Evolutionary conservation across 1,140 invertebrate genomes (phyloP).

Genomic region (Drosophila hydei): DNA sequence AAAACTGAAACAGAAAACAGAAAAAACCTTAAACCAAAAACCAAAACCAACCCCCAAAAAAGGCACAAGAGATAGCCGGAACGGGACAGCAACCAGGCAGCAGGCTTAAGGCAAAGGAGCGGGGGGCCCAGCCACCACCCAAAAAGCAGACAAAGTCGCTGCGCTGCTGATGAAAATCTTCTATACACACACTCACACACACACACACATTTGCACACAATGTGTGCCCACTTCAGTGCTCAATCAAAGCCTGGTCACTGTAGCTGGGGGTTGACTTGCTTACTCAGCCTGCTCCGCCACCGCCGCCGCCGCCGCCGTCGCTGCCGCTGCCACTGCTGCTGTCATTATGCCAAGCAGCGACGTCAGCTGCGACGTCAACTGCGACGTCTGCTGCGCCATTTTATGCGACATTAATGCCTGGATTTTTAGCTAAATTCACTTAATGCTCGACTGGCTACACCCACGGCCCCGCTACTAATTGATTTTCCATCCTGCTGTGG

Average conservation of each 20-base stretch:
- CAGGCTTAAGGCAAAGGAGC: too few relatives aligned
- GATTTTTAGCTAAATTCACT: slow-evolving; percentile 73
- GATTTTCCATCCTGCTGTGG: slow-evolving; percentile 61
- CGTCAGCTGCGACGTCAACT: slow-evolving; percentile 2
- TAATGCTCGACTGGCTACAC: slow-evolving; percentile 45
- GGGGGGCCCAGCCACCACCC: slow-evolving; percentile 68
- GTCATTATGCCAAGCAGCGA: slow-evolving; percentile 60
- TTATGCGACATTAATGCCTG: slow-evolving; percentile 51
- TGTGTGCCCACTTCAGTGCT: slow-evolving; percentile 66
- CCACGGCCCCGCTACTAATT: slow-evolving; percentile 47
- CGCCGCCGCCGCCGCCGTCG: not conserved
- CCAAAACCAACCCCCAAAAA: slow-evolving; percentile 64
- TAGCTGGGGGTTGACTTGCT: slow-evolving; percentile 52
- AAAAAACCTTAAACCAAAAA: slow-evolving; percentile 46
- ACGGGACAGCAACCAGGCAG: slow-evolving; percentile 21
- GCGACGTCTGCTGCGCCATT: slow-evolving; percentile 21
- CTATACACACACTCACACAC: slow-evolving; percentile 43
- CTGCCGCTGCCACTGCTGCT: slow-evolving; percentile 16
- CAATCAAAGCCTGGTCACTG: slow-evolving; percentile 71
- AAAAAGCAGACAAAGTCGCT: slow-evolving; percentile 68
- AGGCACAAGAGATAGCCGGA: slow-evolving; percentile 53
- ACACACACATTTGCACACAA: slow-evolving; percentile 21
- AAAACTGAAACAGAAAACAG: slow-evolving; percentile 19
- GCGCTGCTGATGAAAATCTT: slow-evolving; percentile 75
- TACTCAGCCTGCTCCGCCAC: slow-evolving; percentile 17